Evolutionary conservation across 1,140 invertebrate species (phyloP).

Genomic region (Trinorchestia longiramus): DNA sequence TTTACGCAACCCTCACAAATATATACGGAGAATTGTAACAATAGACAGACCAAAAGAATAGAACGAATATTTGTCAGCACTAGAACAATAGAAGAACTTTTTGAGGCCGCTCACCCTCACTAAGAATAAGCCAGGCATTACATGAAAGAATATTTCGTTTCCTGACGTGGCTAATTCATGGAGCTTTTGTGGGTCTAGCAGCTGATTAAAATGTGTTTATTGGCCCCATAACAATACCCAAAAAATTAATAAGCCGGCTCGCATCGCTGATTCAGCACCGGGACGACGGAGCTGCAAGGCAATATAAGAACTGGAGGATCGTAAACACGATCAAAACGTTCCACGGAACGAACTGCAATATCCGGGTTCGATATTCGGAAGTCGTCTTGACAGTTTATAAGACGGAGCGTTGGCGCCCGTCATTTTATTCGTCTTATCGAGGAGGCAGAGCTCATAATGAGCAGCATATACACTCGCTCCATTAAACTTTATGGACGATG

Average conservation of each 20-base stretch:
- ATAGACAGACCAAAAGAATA: not conserved
- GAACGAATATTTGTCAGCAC: not conserved
- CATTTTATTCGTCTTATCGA: constrained; percentile 53
- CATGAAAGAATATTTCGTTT: not conserved
- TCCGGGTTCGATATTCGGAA: constrained; percentile 50
- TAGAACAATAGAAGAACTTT: not conserved
- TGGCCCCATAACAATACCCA: not conserved
- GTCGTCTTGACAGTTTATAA: constrained; percentile 47
- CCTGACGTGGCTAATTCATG: not conserved
- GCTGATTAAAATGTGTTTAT: constrained; percentile 41
- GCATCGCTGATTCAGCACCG: constrained; percentile 22
- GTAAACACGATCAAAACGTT: constrained; percentile 45
- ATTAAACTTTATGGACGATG: constrained; percentile 43
- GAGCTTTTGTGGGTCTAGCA: not conserved
- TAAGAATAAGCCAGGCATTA: not conserved
- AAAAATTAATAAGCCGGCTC: constrained; percentile 37
- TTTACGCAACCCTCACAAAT: not conserved
- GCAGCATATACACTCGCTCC: not conserved
- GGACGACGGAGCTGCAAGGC: not conserved
- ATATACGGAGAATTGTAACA: not conserved
- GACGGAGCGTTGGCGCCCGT: constrained; percentile 15
- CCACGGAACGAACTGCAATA: constrained; percentile 50
- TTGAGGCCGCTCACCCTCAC: not conserved
- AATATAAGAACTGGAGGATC: constrained; percentile 41
- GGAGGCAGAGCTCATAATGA: constrained; percentile 20